Base-by-base conservation (phyloP, 2,888 invertebrate genomes). In the Zygogramma bicolorata region DNA sequence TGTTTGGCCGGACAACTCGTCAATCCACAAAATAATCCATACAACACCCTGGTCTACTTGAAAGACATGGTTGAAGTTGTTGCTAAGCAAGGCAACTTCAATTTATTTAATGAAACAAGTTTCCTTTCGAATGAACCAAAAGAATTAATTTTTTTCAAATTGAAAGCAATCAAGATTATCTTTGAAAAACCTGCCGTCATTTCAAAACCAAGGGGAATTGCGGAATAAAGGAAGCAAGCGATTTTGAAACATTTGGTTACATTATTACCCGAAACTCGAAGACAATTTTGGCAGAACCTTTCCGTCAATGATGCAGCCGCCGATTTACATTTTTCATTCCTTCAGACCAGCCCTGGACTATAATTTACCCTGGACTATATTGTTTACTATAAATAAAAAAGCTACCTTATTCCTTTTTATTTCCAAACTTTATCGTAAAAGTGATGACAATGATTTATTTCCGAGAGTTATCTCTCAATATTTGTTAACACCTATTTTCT, bases 1-100 rank as follows among this genome's bases (percentile, higher is more conserved):
- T n/a, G n/a, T n/a, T n/a, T n/a, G 75, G 77, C 61, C 62, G 6
- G 71, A 77, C 65, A 42, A 61, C 42, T 46, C 65, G 8, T 75
- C 71, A 10, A n/a, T 42, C 6, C 68, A 71, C 53, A 68, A 68
- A 68, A 38, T 59, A 49, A 42, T n/a, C 42, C 42, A 15, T 42
- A 42, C 42, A 42, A 68, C 34, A 58, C 62, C 69, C 5, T 25
- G 27, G 31, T 59, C 22, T 69, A 73, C 20, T 40, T 69, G 63
- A 63, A 63, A 63, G 69, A 69, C 15, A 69, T 69, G 13, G 63
- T 69, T 20, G 31, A 68, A 62, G 58, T 65, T 40, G 46, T 69
- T 62, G 63, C 69, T 53, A 25, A 69, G 46, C 13, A 42, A 57
- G 69, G 58, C 31, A 59, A 27, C 42, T 42, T 42, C 2, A 42